Evolutionary conservation across 1,140 invertebrate genomes (phyloP), one percentile per base, ranked within the genome.

Genomic region (Papilio xuthus): DNA sequence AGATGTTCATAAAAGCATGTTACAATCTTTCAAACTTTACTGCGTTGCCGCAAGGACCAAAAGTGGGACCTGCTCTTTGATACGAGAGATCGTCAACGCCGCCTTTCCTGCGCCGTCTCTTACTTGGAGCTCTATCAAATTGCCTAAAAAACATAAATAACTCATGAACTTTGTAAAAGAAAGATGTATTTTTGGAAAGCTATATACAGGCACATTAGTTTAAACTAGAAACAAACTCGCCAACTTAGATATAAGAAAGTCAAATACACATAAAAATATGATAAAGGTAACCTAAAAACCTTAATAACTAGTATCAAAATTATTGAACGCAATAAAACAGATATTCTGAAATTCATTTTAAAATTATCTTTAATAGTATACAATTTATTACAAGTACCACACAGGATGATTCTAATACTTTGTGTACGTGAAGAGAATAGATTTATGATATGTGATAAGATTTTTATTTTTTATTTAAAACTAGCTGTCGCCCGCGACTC

Each of bases 341-440:
- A 20, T 73, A 42, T 73, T 73, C 8, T 44, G 12, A 73, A 73
- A 26, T 47, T 23, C 60, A 67, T 73, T 47, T 50, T 73, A 47
- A 47, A 42, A 73, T 73, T 73, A 73, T 73, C 18, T 71, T 71
- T 76, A 76, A 75, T 37, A 32, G 73, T 75, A 75, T 75, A 37
- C 73, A 56, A 7, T 56, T 76, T 60, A 76, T 60, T 32, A 76
- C 20, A 63, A 3, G 56, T 63, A 76, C 74, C 53, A 63, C 74
- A 76, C 74, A 63, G 74, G 74, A 76, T 18, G 53, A 63, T 20
- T 18, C 50, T 13, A 26, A 26, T 10, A 8, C 42, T 28, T 23
- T 23, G 18, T n/a, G n/a, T n/a, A n/a, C n/a, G n/a, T n/a, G n/a
- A n/a, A n/a, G n/a, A n/a, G n/a, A n/a, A n/a, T n/a, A n/a, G n/a